Conservation (phyloP, 2,888 invertebrate species). For the Oscheius onirici region DNA sequence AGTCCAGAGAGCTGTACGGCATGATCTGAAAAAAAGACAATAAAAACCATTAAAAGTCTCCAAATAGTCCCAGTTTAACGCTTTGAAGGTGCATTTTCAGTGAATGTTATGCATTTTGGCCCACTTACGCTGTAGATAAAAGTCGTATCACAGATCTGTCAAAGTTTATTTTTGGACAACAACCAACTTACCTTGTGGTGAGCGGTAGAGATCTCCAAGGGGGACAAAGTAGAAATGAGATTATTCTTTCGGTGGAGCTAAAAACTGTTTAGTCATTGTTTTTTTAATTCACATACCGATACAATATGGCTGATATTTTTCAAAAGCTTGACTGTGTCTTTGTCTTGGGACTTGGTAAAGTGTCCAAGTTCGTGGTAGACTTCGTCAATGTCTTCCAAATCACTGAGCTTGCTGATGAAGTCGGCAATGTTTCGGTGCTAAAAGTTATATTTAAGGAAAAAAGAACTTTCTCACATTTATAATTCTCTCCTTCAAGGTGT, state of each 20-base stretch:
- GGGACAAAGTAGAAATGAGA: slow-evolving; percentile 29
- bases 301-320: slow-evolving; percentile 46
- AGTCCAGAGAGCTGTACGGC: slow-evolving; percentile 53
- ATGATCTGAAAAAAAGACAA: slow-evolving; percentile 42
- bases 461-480: slow-evolving; percentile 40
- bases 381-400: slow-evolving; percentile 40
- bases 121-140: slow-evolving; percentile 28
- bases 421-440: slow-evolving; percentile 29
- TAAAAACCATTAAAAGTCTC: background rate
- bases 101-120: slow-evolving; percentile 3
- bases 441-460: background rate
- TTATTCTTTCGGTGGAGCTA: slow-evolving; percentile 12
- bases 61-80: background rate
- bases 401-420: slow-evolving; percentile 42
- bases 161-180: background rate
- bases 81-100: background rate
- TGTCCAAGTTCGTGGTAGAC: slow-evolving; percentile 41
- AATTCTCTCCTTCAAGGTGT: slow-evolving; percentile 62
- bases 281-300: slow-evolving; percentile 27
- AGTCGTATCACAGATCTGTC: slow-evolving; percentile 29
- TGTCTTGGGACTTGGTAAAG: slow-evolving; percentile 42
- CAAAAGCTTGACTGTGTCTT: slow-evolving; percentile 47
- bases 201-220: slow-evolving; percentile 51
- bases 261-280: background rate
- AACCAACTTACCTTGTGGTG: slow-evolving; percentile 45